Conservation (phyloP, 2,113 vertebrate species). For the Brachypteracias leptosomus region DNA sequence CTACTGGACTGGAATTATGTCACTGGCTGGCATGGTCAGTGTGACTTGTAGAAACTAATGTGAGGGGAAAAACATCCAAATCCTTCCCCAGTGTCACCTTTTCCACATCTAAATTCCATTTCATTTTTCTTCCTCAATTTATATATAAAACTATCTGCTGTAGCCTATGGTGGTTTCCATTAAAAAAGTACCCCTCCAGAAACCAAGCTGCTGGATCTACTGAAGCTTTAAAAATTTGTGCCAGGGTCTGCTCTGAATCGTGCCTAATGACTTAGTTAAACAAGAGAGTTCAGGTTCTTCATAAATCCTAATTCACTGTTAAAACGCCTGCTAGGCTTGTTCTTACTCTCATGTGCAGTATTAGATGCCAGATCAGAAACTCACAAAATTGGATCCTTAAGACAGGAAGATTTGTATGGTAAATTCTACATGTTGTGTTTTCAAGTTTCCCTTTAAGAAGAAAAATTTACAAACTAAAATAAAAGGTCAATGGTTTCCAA, state of each 20-base stretch:
- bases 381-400: background rate
- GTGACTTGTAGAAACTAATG: background rate
- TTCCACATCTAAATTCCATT: background rate
- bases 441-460: background rate
- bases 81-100: background rate
- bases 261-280: background rate
- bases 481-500: background rate
- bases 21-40: background rate
- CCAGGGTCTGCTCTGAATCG: background rate
- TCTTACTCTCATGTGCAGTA: background rate
- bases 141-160: background rate
- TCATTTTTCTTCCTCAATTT: background rate
- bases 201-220: background rate
- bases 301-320: background rate
- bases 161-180: background rate
- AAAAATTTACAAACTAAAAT: constrained; percentile 19
- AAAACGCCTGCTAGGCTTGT: background rate
- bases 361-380: constrained; percentile 15
- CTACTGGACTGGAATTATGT: background rate
- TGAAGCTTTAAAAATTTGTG: background rate
- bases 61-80: background rate
- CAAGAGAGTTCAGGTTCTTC: background rate
- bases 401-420: background rate
- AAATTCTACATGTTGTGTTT: background rate
- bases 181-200: background rate